These are phyloP conservation scores for Tolmerus cingulatus DNA, from an alignment of 2,888 invertebrate species.

Conservation along the genomic window DNA sequence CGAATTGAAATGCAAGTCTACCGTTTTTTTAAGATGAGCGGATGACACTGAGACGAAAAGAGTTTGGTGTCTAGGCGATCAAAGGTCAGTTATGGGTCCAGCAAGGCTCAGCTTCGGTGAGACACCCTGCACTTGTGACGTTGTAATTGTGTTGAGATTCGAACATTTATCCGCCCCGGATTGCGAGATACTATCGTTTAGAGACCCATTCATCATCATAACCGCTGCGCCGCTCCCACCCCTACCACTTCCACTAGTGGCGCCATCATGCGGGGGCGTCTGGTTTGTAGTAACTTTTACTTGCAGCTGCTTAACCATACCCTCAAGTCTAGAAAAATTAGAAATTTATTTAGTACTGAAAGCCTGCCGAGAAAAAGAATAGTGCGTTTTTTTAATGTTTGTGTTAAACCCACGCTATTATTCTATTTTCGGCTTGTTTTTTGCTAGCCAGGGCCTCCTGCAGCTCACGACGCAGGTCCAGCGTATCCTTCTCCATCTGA, in stretches of 20 bases:
- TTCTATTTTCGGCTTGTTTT: constrained; percentile 62
- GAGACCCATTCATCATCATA: not conserved
- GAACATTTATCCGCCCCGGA: not conserved
- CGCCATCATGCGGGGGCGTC: not conserved
- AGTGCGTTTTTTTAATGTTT: constrained; percentile 51
- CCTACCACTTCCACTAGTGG: not conserved
- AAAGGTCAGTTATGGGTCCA: constrained; percentile 63
- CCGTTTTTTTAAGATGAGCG: not conserved
- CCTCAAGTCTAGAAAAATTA: constrained; percentile 60
- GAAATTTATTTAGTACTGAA: constrained; percentile 35
- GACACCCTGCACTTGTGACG: constrained; percentile 49
- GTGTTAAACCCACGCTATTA: constrained; percentile 63
- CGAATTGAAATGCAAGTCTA: not conserved
- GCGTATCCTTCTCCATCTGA: constrained; percentile 53
- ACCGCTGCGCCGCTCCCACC: not conserved
- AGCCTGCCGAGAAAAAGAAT: constrained; percentile 49
- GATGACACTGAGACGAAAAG: not conserved
- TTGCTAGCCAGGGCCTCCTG: constrained; percentile 61
- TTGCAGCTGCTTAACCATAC: constrained; percentile 61
- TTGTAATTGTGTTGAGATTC: constrained; percentile 22
- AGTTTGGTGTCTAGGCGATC: constrained; percentile 44
- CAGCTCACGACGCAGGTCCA: constrained; percentile 59
- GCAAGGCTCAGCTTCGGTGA: constrained; percentile 59
- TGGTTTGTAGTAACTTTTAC: constrained; percentile 53
- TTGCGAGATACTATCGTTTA: not conserved